Base-by-base conservation (phyloP, 2,888 invertebrate species). In the Ormyrus labotus region DNA sequence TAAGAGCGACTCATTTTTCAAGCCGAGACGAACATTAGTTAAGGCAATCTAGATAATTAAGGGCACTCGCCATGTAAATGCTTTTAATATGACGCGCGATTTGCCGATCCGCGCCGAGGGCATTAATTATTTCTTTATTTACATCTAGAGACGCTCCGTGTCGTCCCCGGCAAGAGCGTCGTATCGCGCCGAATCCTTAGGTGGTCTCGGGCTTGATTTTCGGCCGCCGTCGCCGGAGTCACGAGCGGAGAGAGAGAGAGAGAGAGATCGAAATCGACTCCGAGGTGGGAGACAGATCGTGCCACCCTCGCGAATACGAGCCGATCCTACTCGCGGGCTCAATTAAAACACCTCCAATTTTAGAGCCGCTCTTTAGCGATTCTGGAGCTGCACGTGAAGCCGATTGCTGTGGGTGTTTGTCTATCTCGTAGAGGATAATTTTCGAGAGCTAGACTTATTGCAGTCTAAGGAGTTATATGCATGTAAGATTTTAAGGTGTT, bases 311-410 rank as follows among this genome's bases (percentile, higher is more conserved):
- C 85, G 84, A 84, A 74, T 84, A 3, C 68, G n/a, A 5, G 8
- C 10, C 84, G 87, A 88, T 89, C 90, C 90, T 90, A 90, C 90
- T 90, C 89, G 90, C 87, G 82, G 88, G 85, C 89, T 90, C 89
- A 89, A 90, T 90, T 90, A 90, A 90, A 34, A 90, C 88, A 83
- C 87, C 87, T 88, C 87, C 89, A 89, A 90, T 89, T 89, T 88
- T 87, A 85, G 83, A 85, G 65, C 85, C 86, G 85, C 86, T 86
- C 84, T 83, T 85, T 86, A 85, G 86, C 11, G 48, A 88, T 88
- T 11, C 88, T 88, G 87, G 34, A 34, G 34, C 88, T 85, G 87
- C 87, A 2, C 88, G 89, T 85, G 83, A 85, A 86, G 87, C 86
- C 87, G 88, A 88, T 89, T 88, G 86, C 88, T 87, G 13, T 86